These are phyloP conservation scores for Drosophila pseudotakahashii DNA, from an alignment of 2,888 invertebrate genomes.

Conservation along the genomic window DNA sequence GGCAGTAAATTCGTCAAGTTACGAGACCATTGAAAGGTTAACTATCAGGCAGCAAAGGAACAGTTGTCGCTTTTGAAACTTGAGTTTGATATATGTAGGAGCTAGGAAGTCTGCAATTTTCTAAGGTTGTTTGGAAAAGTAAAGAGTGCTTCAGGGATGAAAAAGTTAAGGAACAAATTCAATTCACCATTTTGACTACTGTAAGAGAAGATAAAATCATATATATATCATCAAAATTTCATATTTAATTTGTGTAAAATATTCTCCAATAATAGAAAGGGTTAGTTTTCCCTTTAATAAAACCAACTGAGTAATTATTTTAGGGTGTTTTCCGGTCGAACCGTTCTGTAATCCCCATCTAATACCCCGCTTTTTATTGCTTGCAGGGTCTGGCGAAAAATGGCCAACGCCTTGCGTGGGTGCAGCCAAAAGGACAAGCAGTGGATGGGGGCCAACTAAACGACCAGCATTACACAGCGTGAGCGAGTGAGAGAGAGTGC, in stretches of 20 bases:
- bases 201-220: too few relatives aligned
- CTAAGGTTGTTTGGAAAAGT: neutral
- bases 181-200: neutral
- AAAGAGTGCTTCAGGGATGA: neutral
- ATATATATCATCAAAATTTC: too few relatives aligned
- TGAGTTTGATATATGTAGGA: neutral
- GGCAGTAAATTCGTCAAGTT: constrained; percentile 12
- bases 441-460: constrained; percentile 37
- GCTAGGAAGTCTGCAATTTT: neutral
- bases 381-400: constrained; percentile 61
- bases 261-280: too few relatives aligned
- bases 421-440: constrained; percentile 62
- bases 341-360: constrained; percentile 34
- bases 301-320: neutral
- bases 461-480: constrained; percentile 17
- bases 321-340: constrained; percentile 26
- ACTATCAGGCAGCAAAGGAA: constrained; percentile 1
- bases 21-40: constrained; percentile 11
- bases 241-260: too few relatives aligned
- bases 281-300: too few relatives aligned
- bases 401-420: constrained; percentile 69
- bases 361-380: constrained; percentile 35
- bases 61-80: neutral
- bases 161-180: neutral
- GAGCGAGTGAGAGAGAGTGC: too few relatives aligned